Evolutionary conservation across 2,888 invertebrate genomes (phyloP).

Genomic region (Hymenopus coronatus): DNA sequence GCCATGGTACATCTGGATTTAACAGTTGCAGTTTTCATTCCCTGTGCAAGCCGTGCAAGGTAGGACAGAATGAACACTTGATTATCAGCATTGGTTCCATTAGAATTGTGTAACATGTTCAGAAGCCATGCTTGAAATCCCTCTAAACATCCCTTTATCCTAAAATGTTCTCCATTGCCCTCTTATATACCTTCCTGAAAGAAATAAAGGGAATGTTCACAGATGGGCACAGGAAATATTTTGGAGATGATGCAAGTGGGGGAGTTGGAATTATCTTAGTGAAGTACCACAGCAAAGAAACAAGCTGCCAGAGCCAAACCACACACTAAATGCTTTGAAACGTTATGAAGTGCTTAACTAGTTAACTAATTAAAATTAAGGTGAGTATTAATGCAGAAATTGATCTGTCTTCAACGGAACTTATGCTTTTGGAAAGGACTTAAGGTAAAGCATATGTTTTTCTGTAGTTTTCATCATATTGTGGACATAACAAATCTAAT

Average conservation of each 20-base stretch:
- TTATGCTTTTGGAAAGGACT: not conserved
- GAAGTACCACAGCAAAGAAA: not conserved
- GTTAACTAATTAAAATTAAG: not conserved
- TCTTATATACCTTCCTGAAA: not conserved
- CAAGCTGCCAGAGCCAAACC: not conserved
- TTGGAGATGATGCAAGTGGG: not conserved
- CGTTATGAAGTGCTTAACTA: not conserved
- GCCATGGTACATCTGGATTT: not conserved
- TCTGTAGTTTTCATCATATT: not conserved
- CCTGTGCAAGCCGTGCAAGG: not conserved
- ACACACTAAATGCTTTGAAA: not conserved
- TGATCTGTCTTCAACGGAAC: no score
- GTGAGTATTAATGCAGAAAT: not conserved
- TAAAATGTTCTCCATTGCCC: not conserved
- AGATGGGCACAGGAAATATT: not conserved
- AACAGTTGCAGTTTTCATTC: not conserved
- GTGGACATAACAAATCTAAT: not conserved
- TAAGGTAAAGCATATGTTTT: not conserved
- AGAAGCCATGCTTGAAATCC: not conserved
- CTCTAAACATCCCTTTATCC: not conserved
- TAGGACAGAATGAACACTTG: not conserved
- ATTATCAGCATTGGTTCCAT: not conserved
- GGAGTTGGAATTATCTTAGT: not conserved
- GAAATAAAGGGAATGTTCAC: not conserved
- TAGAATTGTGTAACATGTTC: not conserved